These are phyloP conservation scores for Upupa epops DNA, from an alignment of 2,113 vertebrate species.

Conservation along the genomic window DNA sequence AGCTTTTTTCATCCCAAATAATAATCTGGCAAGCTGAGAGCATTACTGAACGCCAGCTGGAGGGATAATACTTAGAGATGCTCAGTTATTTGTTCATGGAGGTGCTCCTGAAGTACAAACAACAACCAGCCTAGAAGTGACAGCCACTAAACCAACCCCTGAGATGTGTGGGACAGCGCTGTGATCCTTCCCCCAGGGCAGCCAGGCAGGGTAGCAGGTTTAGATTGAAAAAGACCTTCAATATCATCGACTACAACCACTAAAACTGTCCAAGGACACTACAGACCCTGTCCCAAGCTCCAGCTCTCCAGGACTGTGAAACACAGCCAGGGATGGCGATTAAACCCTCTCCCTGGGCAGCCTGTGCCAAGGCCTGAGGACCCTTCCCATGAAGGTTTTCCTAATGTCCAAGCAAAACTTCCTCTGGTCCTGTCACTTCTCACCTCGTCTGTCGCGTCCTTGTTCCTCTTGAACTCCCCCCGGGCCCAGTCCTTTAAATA, in stretches of 20 bases:
- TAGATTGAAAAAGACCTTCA: too few species aligned
- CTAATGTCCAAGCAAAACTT: too few species aligned
- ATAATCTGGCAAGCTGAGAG: neutral
- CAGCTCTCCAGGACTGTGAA: too few species aligned
- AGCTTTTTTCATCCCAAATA: neutral
- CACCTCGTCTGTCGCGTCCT: conserved; percentile 85
- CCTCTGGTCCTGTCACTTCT: neutral
- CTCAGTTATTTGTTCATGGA: neutral
- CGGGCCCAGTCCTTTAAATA: conserved; percentile 88
- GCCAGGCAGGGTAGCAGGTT: rapidly evolving
- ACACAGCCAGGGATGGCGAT: too few species aligned
- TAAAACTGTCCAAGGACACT: too few species aligned
- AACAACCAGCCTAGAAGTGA: rapidly evolving
- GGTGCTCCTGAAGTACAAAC: rapidly evolving
- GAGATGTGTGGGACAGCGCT: rapidly evolving
- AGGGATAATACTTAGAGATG: neutral
- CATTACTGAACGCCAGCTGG: rapidly evolving
- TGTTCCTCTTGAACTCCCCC: conserved; percentile 90
- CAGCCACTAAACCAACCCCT: rapidly evolving
- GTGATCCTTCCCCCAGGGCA: neutral
- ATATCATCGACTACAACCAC: too few species aligned
- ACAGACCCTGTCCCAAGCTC: too few species aligned
- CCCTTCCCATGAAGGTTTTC: too few species aligned
- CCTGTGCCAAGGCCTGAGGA: too few species aligned
- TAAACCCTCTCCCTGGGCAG: too few species aligned